Conservation (phyloP, 2,797 vertebrate genomes). For the Pseudocheirus occidentalis region DNA sequence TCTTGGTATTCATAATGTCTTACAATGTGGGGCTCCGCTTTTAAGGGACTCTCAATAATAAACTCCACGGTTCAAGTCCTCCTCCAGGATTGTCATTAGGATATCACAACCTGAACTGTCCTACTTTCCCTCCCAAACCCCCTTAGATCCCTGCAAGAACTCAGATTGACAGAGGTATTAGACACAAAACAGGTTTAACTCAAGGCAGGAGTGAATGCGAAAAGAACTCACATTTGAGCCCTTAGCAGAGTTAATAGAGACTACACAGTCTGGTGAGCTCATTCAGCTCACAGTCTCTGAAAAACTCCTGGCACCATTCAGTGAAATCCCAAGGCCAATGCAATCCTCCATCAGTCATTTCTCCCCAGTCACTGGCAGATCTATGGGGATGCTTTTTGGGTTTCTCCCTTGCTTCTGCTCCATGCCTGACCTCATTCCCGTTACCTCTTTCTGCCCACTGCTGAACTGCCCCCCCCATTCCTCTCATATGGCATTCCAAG, state of each 20-base stretch:
- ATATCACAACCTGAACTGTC: neutral
- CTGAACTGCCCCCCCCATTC: neutral
- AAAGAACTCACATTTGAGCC: neutral
- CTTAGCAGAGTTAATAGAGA: neutral
- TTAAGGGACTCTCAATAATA: neutral
- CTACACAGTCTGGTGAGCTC: neutral
- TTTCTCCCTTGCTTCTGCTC: neutral
- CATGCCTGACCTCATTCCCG: neutral
- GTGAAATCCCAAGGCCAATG: neutral
- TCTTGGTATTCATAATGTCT: neutral
- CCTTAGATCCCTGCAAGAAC: neutral
- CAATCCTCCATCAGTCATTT: neutral
- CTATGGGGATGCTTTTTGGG: neutral
- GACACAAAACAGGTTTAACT: neutral
- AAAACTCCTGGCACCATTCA: neutral
- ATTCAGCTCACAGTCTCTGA: neutral
- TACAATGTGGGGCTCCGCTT: neutral
- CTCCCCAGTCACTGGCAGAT: neutral
- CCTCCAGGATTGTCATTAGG: neutral
- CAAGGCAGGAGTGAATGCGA: neutral
- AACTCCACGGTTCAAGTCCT: neutral
- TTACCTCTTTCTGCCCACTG: neutral
- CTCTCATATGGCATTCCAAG: neutral
- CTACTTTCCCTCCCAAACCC: neutral
- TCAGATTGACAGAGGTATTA: neutral